Conservation (phyloP, 2,113 vertebrate genomes). For the Lipotes vexillifer region DNA sequence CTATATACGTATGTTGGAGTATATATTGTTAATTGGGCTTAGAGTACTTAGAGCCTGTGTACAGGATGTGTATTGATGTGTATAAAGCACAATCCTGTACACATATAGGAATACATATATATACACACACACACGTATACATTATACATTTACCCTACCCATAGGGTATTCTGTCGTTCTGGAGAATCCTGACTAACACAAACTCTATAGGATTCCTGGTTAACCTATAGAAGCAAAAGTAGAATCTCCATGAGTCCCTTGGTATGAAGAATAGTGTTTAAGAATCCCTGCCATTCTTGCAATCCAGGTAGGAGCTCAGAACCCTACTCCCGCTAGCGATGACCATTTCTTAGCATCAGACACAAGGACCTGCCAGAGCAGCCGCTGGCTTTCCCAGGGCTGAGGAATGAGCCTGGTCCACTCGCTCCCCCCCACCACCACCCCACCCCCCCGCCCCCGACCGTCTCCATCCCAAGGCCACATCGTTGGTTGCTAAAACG, state of each 20-base stretch:
- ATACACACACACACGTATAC: not conserved
- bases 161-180: not conserved
- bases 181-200: not conserved
- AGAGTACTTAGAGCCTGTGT: not conserved
- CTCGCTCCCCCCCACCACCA: conserved; percentile 62
- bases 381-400: conserved; percentile 70
- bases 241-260: not conserved
- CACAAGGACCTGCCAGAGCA: not conserved
- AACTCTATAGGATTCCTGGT: not conserved
- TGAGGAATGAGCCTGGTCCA: conserved; percentile 33
- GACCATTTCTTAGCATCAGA: conserved; percentile 58
- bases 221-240: not conserved
- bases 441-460: no score
- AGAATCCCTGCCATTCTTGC: not conserved
- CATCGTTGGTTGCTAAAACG: conserved; percentile 76
- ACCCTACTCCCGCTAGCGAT: not conserved
- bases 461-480: conserved; percentile 58
- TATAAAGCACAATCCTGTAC: not conserved
- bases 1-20: not conserved
- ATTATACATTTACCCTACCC: not conserved
- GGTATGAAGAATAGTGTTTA: not conserved
- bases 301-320: not conserved
- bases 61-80: not conserved
- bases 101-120: not conserved
- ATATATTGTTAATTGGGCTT: not conserved